Base-by-base conservation (phyloP, 2,113 vertebrate genomes). In the Falco punctatus region DNA sequence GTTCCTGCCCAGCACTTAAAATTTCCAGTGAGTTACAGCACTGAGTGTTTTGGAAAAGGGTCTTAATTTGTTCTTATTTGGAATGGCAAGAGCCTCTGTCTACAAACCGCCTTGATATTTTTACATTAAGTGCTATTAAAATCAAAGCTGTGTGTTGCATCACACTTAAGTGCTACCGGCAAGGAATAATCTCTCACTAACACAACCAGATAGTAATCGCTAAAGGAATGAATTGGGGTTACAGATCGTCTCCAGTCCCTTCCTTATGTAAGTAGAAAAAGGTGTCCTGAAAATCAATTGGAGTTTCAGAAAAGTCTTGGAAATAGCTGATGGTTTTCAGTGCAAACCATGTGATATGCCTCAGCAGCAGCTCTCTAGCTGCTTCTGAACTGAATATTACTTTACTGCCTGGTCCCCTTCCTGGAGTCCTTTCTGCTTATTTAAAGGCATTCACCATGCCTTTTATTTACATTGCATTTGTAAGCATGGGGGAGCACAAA, bases 111-210 rank as follows among this genome's bases (percentile, higher is more conserved):
- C 81, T 80, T 66, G 66, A 73, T 85, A 66, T 64, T 93, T 75
- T 64, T 30, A 70, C 42, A 32, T 65, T 70, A 92, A 70, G 77
- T 86, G 67, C 88, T 78, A 59, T 44, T 92, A 83, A 91, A 96
- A 95, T 92, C 80, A 89, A 92, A 72, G 55, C 51, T 52, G 27
- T 6, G 16, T n/a, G 44, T 94, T 92, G 75, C 82, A 77, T 88
- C 94, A 83, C 80, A 83, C 57, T 48, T 74, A 85, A 73, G 78
- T 46, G 40, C 42, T 90, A 83, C 96, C 88, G 94, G 88, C 91
- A 91, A 92, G 62, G 46, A 95, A 95, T 77, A 93, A 92, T 35
- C 91, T 90, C 52, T 95, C 86, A 93, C 51, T 65, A 77, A 71
- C 8, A 8, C 58, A 90, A 67, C 54, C 84, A 96, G 93, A 94